phyloP scores from a whole-genome alignment of 2,113 vertebrate genomes.

The Chamaetylas fuelleborni region DNA sequence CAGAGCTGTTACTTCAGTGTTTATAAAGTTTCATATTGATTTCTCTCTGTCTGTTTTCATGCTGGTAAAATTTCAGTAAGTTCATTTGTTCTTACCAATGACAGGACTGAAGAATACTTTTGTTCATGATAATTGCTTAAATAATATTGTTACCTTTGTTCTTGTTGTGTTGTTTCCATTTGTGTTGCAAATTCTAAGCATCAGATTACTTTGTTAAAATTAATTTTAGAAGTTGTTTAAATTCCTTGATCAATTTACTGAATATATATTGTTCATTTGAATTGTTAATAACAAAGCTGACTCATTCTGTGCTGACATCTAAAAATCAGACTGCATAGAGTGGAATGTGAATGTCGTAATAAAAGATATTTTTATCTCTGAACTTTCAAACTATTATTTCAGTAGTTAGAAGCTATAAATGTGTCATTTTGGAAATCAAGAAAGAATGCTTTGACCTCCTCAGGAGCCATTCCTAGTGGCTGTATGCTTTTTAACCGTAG shows the following conservation, averaged over 20 bases:
- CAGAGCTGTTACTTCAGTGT: not conserved
- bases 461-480: not conserved
- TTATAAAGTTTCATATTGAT: not conserved
- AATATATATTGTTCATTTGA: not conserved
- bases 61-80: not conserved
- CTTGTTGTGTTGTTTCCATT: not conserved
- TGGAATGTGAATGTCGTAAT: not conserved
- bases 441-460: not conserved
- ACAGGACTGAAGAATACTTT: not conserved
- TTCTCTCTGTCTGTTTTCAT: not conserved
- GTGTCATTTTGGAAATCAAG: not conserved
- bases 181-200: not conserved
- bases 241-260: not conserved
- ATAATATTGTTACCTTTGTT: not conserved
- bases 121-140: not conserved
- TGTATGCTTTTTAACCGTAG: not conserved
- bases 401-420: not conserved
- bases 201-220: not conserved
- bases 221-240: not conserved
- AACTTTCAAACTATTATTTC: not conserved
- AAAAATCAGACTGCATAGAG: not conserved
- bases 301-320: not conserved
- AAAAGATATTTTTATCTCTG: conserved; percentile 1
- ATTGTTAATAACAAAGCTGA: not conserved
- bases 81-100: not conserved